Evolutionary conservation across 1,140 invertebrate species (phyloP).

Genomic region (Bombus sibiricus): DNA sequence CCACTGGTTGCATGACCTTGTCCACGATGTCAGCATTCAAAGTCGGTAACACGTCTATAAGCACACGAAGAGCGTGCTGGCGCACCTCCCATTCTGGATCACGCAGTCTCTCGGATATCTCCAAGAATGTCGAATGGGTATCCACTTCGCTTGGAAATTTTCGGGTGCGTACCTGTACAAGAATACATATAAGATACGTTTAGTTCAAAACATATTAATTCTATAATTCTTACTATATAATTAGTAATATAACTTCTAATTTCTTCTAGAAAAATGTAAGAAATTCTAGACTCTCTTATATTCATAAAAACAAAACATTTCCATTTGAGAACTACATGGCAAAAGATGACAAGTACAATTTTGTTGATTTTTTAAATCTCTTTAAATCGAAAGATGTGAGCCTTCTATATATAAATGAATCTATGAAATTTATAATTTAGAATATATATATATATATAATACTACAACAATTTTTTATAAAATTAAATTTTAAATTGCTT

Average conservation of each 20-base stretch:
- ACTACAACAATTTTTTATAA: too few relatives aligned
- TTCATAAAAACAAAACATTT: neutral
- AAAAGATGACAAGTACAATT: neutral
- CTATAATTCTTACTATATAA: neutral
- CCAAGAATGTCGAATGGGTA: slow-evolving; percentile 85
- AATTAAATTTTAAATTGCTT: too few relatives aligned
- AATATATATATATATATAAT: too few relatives aligned
- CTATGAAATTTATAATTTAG: too few relatives aligned
- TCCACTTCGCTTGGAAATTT: slow-evolving; percentile 85
- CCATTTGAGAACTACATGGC: neutral
- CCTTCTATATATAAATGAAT: neutral
- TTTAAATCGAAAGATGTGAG: neutral
- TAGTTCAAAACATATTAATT: neutral
- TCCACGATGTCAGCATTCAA: slow-evolving; percentile 85
- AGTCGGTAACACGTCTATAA: slow-evolving; percentile 89
- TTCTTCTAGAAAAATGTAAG: neutral
- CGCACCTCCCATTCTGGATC: slow-evolving; percentile 92
- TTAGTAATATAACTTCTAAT: neutral
- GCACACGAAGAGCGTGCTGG: slow-evolving; percentile 89
- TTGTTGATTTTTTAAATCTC: neutral
- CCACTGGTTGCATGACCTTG: slow-evolving; percentile 83
- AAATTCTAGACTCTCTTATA: neutral
- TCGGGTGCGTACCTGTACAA: slow-evolving; percentile 74
- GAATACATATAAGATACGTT: neutral
- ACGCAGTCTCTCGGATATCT: slow-evolving; percentile 87